Evolutionary conservation across 2,113 vertebrate species (phyloP), one percentile per base, ranked within the genome.

Genomic region (Eleginops maclovinus): DNA sequence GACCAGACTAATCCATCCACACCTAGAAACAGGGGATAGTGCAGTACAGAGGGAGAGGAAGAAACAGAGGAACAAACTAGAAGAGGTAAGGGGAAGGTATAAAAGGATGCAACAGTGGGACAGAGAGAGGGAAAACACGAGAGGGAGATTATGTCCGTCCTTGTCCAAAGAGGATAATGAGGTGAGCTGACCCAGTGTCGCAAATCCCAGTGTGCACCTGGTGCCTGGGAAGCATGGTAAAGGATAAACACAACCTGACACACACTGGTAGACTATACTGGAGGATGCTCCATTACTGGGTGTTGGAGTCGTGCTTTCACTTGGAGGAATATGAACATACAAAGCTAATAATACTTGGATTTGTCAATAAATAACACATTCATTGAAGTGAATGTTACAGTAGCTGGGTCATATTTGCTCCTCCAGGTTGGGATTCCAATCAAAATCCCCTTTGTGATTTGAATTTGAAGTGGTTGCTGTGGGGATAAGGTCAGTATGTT

Each of bases 151-250:
- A 86, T 24, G 80, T 58, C 77, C 46, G 88, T 86, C 84, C 91
- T 91, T 84, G 89, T 92, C 87, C 74, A 91, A 91, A 92, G 91
- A 91, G 88, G 92, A 93, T 93, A 91, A 93, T 88, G 89, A 91
- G 89, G 84, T 89, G 92, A 93, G 87, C 90, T 3, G 84, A 87
- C 74, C 85, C 68, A 73, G 67, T 72, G 82, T 61, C 79, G 82
- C 58, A 91, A 92, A 92, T 91, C 90, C 91, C 82, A 85, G 83
- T 13, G 61, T 85, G 83, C 88, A 91, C 87, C 91, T 90, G 89
- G 80, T 79, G 86, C 87, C 86, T 73, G 64, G 79, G 58, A 81
- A 78, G 81, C 83, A 13, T 46, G 31, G 10, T 8, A 24, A 56
- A 58, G n/a, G 63, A 77, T 28, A 56, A 60, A 72, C 87, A 71